phyloP scores from a whole-genome alignment of 1,140 invertebrate species.

The Drosophila yakuba region DNA sequence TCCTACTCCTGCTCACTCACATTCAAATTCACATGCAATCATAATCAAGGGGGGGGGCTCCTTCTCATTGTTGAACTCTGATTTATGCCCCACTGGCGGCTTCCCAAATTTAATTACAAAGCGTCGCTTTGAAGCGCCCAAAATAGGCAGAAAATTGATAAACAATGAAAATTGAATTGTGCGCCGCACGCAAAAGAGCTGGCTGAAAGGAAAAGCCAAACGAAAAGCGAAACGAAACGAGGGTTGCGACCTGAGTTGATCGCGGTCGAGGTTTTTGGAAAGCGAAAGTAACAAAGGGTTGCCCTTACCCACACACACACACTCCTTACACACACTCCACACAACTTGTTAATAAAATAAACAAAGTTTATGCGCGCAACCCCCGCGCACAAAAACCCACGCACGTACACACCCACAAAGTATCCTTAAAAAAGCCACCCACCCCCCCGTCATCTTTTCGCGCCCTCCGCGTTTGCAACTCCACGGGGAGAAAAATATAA shows the following conservation, averaged over 20 bases:
- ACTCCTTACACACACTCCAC: constrained; percentile 24
- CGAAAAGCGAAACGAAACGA: constrained; percentile 20
- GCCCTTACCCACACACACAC: background rate
- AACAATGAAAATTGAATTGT: constrained; percentile 83
- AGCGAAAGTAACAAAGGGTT: constrained; percentile 61
- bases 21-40: constrained; percentile 44
- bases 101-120: constrained; percentile 82
- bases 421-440: constrained; percentile 15
- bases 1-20: background rate
- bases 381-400: constrained; percentile 38
- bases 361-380: constrained; percentile 68
- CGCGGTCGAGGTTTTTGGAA: constrained; percentile 37
- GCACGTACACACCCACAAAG: constrained; percentile 34
- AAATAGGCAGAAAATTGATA: constrained; percentile 83
- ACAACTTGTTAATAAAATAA: constrained; percentile 81
- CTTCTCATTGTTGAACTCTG: constrained; percentile 48
- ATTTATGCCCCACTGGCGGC: constrained; percentile 75
- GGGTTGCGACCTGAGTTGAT: constrained; percentile 54
- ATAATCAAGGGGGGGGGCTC: constrained; percentile 43
- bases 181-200: constrained; percentile 42
- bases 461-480: constrained; percentile 4
- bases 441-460: constrained; percentile 11
- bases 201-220: constrained; percentile 40
- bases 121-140: constrained; percentile 72
- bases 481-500: constrained; percentile 23